A percentile compares a stretch with the other conserved stretches of the same genome.
Conservation (phyloP, 2,797 vertebrate species). For the Glossophaga mutica region DNA sequence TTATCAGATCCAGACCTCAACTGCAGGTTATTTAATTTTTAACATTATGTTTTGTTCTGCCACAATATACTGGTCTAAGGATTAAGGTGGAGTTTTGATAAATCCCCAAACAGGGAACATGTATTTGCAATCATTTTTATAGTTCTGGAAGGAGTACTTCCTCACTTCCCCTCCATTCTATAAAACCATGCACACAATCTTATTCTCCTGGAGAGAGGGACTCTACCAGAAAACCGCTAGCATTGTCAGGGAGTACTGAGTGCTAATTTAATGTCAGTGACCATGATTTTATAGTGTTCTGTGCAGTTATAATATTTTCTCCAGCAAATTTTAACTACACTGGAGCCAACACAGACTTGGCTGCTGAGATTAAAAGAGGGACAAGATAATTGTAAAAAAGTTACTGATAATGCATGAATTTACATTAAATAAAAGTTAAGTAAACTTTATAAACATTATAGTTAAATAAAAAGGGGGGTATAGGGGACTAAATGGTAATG, state of each 20-base stretch:
- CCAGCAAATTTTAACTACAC: not conserved
- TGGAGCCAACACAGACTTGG: not conserved
- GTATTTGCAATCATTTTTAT: not conserved
- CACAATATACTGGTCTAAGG: not conserved
- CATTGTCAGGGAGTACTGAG: not conserved
- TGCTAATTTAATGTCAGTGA: not conserved
- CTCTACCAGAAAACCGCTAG: not conserved
- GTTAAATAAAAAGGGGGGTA: not conserved
- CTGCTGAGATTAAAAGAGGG: not conserved
- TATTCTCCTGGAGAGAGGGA: not conserved
- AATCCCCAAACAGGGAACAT: not conserved
- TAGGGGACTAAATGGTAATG: not conserved
- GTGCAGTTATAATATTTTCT: not conserved
- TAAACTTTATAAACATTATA: not conserved
- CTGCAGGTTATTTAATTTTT: not conserved
- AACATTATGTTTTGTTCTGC: not conserved
- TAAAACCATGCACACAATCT: not conserved
- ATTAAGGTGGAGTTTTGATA: not conserved
- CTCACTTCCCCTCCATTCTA: not conserved
- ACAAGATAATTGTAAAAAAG: not conserved
- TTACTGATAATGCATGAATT: not conserved
- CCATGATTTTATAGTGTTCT: not conserved
- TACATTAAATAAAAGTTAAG: too few relatives aligned
- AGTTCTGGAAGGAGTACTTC: not conserved
- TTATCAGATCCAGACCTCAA: not conserved